These are phyloP conservation scores for Acrobeloides nanus DNA, from an alignment of 2,888 invertebrate species.

Conservation along the genomic window DNA sequence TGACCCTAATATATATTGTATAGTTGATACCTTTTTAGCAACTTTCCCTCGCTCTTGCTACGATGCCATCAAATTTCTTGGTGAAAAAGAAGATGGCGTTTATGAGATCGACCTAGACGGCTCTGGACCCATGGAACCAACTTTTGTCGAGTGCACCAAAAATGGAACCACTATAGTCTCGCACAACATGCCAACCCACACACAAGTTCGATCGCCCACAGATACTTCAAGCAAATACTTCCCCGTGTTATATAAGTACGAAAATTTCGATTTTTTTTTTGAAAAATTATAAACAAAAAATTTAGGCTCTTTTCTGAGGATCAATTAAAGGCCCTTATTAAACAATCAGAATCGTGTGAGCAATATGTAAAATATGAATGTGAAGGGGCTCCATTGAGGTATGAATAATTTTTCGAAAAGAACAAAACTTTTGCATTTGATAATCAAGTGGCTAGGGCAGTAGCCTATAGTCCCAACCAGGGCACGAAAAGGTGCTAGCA, in stretches of 20 bases:
- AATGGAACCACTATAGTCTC: conserved; percentile 31
- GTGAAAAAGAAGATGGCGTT: conserved; percentile 30
- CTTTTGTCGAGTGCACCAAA: conserved; percentile 29
- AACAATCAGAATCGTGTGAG: too few species aligned
- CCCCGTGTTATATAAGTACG: conserved; percentile 21
- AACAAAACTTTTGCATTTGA: too few species aligned
- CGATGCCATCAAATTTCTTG: conserved; percentile 33
- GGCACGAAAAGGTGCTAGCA: too few species aligned
- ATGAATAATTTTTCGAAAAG: too few species aligned
- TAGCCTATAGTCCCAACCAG: too few species aligned
- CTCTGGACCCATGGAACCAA: conserved; percentile 25
- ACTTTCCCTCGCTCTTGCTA: conserved; percentile 37
- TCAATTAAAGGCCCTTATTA: too few species aligned
- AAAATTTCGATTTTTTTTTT: too few species aligned
- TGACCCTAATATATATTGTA: neutral
- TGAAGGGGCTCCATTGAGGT: too few species aligned
- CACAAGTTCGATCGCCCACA: conserved; percentile 18
- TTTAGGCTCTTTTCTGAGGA: too few species aligned
- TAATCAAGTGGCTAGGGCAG: too few species aligned
- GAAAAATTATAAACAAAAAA: too few species aligned
- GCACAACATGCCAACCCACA: conserved; percentile 35
- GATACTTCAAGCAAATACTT: conserved; percentile 21
- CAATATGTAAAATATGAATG: too few species aligned
- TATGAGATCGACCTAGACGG: conserved; percentile 46
- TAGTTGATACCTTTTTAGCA: conserved; percentile 15